A percentile compares a stretch with the other conserved stretches of the same genome.
Evolutionary conservation across 1,140 invertebrate genomes (phyloP).

Genomic region (Rhyacophila brunnea): DNA sequence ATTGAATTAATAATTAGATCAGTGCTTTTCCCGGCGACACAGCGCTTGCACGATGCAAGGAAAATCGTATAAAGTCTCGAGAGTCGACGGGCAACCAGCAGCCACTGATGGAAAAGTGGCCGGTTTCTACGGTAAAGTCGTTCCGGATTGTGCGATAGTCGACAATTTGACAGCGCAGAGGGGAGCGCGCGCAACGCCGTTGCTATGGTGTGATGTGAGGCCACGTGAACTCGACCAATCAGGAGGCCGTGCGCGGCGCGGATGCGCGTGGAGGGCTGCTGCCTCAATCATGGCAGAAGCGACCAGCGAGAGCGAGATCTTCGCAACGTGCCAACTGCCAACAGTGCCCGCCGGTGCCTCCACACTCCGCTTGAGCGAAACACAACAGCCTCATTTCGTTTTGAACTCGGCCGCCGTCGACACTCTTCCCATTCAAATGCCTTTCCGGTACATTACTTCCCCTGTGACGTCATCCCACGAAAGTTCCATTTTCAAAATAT

Average conservation of each 20-base stretch:
- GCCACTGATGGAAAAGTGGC: slow-evolving; percentile 18
- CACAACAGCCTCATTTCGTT: too few relatives aligned
- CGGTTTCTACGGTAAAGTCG: slow-evolving; percentile 24
- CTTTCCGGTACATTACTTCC: too few relatives aligned
- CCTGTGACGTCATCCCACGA: too few relatives aligned
- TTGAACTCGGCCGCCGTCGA: too few relatives aligned
- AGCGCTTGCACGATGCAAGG: not conserved
- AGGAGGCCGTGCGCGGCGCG: slow-evolving; percentile 11
- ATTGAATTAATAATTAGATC: slow-evolving; percentile 12
- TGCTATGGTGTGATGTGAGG: slow-evolving; percentile 34
- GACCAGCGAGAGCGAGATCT: too few relatives aligned
- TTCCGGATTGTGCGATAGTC: slow-evolving; percentile 14
- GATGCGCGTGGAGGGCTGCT: slow-evolving; percentile 4
- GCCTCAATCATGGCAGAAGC: not conserved
- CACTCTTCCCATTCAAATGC: too few relatives aligned
- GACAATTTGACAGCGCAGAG: slow-evolving; percentile 16
- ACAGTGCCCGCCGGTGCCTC: too few relatives aligned
- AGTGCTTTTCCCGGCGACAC: not conserved
- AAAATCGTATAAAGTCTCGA: not conserved
- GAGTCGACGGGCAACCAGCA: slow-evolving; percentile 9
- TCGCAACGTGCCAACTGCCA: too few relatives aligned
- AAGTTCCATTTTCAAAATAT: too few relatives aligned
- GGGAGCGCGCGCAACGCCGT: slow-evolving; percentile 20
- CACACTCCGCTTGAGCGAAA: too few relatives aligned
- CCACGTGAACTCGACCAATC: slow-evolving; percentile 33